Evolutionary conservation across 2,113 vertebrate species (phyloP).

Genomic region (Zapus hudsonius): DNA sequence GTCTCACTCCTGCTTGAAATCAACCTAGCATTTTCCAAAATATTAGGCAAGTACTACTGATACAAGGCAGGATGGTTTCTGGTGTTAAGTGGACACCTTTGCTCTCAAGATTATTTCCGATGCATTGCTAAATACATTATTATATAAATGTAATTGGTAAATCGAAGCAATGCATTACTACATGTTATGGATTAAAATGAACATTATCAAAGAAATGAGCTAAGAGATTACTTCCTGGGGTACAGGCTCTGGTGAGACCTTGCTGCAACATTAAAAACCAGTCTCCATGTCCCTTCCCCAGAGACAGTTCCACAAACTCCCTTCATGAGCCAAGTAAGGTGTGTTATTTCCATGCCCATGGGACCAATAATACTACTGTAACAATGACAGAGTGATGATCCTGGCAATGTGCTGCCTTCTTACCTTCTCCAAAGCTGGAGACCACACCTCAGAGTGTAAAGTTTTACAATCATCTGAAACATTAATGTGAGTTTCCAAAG

Average conservation of each 20-base stretch:
- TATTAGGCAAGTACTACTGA: background rate
- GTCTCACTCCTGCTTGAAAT: background rate
- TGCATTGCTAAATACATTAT: background rate
- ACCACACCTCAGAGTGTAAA: background rate
- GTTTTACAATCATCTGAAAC: background rate
- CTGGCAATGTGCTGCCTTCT: background rate
- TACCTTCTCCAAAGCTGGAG: background rate
- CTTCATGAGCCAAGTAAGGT: background rate
- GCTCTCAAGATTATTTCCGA: slow-evolving; percentile 11
- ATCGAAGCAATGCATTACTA: background rate
- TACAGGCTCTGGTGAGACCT: background rate
- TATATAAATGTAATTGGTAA: background rate
- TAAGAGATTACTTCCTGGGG: background rate
- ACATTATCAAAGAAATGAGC: background rate
- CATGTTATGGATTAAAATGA: background rate
- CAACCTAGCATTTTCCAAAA: background rate
- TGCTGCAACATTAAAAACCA: background rate
- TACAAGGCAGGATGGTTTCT: background rate
- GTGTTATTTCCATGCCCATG: background rate
- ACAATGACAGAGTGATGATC: background rate
- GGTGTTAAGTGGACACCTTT: background rate
- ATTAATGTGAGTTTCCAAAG: slow-evolving; percentile 22
- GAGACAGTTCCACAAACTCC: background rate
- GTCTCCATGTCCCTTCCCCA: background rate
- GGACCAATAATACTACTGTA: background rate